Percentiles rank a stretch among this genome's conserved stretches.
Evolutionary conservation across 2,888 invertebrate species (phyloP).

Genomic region (Cordilura impudica): DNA sequence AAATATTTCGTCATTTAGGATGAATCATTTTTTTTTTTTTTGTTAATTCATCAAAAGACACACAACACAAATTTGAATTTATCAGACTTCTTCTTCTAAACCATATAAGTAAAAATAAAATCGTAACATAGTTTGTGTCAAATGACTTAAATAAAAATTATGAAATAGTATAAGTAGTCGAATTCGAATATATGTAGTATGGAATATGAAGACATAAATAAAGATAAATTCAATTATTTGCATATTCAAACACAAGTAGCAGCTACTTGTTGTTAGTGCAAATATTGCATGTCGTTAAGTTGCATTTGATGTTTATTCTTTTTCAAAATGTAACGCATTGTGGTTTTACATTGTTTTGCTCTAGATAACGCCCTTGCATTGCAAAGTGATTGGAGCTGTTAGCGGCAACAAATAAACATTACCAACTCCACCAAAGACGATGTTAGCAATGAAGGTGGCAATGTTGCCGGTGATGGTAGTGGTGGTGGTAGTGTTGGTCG

Average conservation of each 20-base stretch:
- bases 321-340: conserved; percentile 63
- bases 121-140: conserved; percentile 35
- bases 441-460: conserved; percentile 31
- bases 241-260: conserved; percentile 51
- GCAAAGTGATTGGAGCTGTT: conserved; percentile 61
- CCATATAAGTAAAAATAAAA: background rate
- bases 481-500: background rate
- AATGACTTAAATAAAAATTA: conserved; percentile 41
- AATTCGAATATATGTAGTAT: conserved; percentile 5
- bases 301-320: conserved; percentile 44
- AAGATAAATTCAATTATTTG: conserved; percentile 20
- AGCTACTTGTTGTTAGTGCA: conserved; percentile 18
- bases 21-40: conserved; percentile 12
- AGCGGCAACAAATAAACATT: conserved; percentile 22
- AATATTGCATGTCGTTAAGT: background rate
- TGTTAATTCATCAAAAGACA: background rate
- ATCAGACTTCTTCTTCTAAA: conserved; percentile 6
- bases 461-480: background rate
- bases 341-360: conserved; percentile 70
- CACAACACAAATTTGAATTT: background rate
- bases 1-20: background rate
- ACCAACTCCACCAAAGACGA: conserved; percentile 4
- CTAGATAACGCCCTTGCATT: conserved; percentile 70
- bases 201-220: conserved; percentile 14
- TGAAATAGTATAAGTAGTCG: conserved; percentile 34